phyloP scores from a whole-genome alignment of 2,888 invertebrate species.

The Acleris emargana region DNA sequence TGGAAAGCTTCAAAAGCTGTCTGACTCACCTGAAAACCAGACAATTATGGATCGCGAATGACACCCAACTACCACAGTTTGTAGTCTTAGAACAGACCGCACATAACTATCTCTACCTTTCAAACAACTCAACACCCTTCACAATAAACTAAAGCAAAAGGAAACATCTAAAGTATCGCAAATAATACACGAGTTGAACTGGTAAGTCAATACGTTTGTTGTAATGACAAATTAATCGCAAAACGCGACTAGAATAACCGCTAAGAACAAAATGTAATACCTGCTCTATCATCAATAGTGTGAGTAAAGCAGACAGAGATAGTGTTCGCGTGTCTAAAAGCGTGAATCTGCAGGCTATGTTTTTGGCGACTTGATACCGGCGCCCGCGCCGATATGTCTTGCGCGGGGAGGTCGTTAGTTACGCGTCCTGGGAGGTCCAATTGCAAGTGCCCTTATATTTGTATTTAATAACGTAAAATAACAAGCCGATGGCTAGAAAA shows the following conservation, averaged over 20 bases:
- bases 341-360: no score
- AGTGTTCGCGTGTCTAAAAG: no score
- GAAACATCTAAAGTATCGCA: slow-evolving; percentile 18
- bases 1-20: no score
- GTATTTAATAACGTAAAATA: no score
- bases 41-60: no score
- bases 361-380: slow-evolving; percentile 42
- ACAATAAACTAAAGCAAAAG: slow-evolving; percentile 16
- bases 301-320: no score
- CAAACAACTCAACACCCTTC: slow-evolving; percentile 29
- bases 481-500: no score
- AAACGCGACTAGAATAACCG: slow-evolving; percentile 3
- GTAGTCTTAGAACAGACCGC: slow-evolving; percentile 3
- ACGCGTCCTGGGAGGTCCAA: slow-evolving; percentile 49
- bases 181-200: slow-evolving; percentile 21
- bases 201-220: slow-evolving; percentile 34
- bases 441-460: slow-evolving; percentile 29
- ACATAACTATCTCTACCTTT: slow-evolving; percentile 24
- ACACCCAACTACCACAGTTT: background rate
- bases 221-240: slow-evolving; percentile 33
- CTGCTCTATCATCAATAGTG: no score
- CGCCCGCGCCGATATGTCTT: slow-evolving; percentile 40
- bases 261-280: no score
- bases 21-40: no score
- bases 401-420: slow-evolving; percentile 41